Evolutionary conservation across 2,113 vertebrate species (phyloP).

Genomic region (Perca schrenkii): DNA sequence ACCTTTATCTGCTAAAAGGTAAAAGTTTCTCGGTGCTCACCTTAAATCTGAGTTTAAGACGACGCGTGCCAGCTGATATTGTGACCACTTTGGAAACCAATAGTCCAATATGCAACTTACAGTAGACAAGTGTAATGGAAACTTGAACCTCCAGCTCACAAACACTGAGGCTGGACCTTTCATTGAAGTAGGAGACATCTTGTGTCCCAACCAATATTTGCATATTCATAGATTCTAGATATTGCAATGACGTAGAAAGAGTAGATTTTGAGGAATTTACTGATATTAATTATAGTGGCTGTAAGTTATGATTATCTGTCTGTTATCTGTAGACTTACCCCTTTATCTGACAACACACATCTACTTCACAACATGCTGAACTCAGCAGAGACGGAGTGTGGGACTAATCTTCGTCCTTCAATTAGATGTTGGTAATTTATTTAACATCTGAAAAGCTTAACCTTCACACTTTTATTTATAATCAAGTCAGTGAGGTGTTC

Average conservation of each 20-base stretch:
- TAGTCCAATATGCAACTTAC: not conserved
- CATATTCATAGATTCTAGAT: too few relatives aligned
- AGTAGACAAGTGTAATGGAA: too few relatives aligned
- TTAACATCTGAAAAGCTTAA: conserved; percentile 3
- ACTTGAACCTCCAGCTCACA: too few relatives aligned
- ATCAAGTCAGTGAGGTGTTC: not conserved
- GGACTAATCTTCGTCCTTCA: conserved; percentile 2
- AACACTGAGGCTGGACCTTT: too few relatives aligned
- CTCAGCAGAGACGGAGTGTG: not conserved
- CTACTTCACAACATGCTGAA: not conserved
- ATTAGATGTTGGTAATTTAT: not conserved
- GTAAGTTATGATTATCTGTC: not conserved
- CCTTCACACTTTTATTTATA: not conserved
- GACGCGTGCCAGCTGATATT: not conserved
- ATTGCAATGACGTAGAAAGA: too few relatives aligned
- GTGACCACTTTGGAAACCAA: not conserved
- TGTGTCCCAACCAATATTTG: too few relatives aligned
- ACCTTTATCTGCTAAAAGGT: not conserved
- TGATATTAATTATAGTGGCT: not conserved
- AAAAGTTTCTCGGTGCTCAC: not conserved
- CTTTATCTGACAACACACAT: not conserved
- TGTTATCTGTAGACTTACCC: not conserved
- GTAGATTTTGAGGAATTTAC: too few relatives aligned
- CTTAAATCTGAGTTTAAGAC: not conserved
- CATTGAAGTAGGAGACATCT: too few relatives aligned